Evolutionary conservation across 35 echinoderm and acorn worm species (phyloP).

Genomic region (Ptychodera flava): DNA sequence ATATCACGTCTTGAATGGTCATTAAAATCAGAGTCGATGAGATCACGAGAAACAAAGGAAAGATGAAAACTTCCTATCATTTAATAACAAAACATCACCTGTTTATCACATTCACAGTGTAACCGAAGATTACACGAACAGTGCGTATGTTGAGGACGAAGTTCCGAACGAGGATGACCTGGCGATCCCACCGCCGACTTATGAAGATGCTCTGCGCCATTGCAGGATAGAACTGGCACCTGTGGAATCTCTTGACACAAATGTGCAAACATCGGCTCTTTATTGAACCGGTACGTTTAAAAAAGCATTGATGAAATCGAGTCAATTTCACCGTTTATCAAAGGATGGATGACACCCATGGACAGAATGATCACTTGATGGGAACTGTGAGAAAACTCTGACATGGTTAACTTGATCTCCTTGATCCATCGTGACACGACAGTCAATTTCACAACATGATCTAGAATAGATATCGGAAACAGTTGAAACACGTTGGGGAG

Average conservation of each 20-base stretch:
- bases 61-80: neutral
- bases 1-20: neutral
- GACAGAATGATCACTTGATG: too few relatives aligned
- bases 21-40: neutral
- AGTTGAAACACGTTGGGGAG: too few relatives aligned
- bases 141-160: neutral
- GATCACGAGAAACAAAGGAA: neutral
- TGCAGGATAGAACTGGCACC: neutral
- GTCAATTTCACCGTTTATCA: too few relatives aligned
- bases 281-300: neutral
- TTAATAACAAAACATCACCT: neutral
- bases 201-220: neutral
- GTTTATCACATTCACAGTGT: neutral
- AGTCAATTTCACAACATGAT: too few relatives aligned
- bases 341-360: too few relatives aligned
- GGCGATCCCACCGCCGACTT: neutral
- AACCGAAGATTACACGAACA: neutral
- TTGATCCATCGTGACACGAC: too few relatives aligned
- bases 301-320: too few relatives aligned
- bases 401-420: too few relatives aligned
- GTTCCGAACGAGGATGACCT: neutral
- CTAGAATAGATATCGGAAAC: too few relatives aligned
- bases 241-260: neutral
- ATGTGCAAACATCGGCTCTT: too few relatives aligned
- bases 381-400: neutral